phyloP scores from a whole-genome alignment of 2,888 invertebrate species.

The Polydrusus cervinus region DNA sequence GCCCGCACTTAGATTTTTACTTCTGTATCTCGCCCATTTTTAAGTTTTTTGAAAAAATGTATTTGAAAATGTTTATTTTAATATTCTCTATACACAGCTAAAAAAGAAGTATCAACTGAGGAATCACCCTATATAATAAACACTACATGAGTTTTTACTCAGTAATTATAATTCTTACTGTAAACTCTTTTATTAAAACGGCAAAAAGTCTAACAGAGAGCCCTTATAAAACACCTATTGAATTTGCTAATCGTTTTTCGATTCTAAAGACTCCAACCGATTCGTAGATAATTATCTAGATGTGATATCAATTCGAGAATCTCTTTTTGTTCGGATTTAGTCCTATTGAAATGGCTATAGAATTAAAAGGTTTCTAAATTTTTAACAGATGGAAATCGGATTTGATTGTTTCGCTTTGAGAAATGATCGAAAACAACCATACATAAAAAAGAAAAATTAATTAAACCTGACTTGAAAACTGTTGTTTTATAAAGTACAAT shows the following conservation, averaged over 20 bases:
- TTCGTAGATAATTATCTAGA: slow-evolving; percentile 61
- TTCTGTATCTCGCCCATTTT: no score
- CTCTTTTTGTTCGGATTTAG: slow-evolving; percentile 25
- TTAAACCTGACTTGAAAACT: no score
- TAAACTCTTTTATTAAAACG: not conserved
- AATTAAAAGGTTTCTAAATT: slow-evolving; percentile 25
- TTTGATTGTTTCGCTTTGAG: slow-evolving; percentile 5
- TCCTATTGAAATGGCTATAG: slow-evolving; percentile 6
- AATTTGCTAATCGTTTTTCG: slow-evolving; percentile 45
- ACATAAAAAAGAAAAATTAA: no score
- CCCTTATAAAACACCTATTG: slow-evolving; percentile 35
- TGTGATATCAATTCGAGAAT: slow-evolving; percentile 61
- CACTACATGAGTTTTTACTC: not conserved
- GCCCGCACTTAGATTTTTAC: no score
- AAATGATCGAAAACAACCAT: not conserved
- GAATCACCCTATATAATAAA: no score
- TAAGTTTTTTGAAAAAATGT: no score
- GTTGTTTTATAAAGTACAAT: no score
- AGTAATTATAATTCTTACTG: no score
- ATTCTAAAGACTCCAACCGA: slow-evolving; percentile 60
- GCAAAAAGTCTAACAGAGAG: slow-evolving; percentile 38
- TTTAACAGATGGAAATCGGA: slow-evolving; percentile 11
- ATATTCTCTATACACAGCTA: no score
- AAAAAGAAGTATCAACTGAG: no score
- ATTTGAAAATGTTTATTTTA: no score